These are phyloP conservation scores for Folsomia manolachei DNA, from an alignment of 2,888 invertebrate species.

Conservation along the genomic window DNA sequence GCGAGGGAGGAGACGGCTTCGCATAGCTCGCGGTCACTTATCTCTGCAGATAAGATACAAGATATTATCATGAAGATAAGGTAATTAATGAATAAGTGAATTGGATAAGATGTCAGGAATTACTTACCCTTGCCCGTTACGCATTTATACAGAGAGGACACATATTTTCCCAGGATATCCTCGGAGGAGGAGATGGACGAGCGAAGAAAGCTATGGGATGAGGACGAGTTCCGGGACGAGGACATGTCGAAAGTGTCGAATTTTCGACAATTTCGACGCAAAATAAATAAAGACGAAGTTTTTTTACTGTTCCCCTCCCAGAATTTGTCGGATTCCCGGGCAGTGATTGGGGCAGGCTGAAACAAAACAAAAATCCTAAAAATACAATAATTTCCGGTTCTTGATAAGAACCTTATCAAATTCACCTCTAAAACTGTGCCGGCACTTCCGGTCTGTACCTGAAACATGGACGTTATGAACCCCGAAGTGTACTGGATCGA, in stretches of 20 bases:
- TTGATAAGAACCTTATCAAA: too few species aligned
- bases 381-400: background rate
- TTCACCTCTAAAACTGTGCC: too few species aligned
- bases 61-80: too few species aligned
- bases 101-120: background rate
- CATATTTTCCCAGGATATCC: background rate
- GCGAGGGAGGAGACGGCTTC: background rate
- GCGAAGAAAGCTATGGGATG: background rate
- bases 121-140: background rate
- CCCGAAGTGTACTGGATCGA: conserved; percentile 46
- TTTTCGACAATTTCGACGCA: background rate
- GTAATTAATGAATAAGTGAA: background rate
- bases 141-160: background rate
- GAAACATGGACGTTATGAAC: conserved; percentile 42
- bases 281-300: background rate
- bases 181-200: background rate
- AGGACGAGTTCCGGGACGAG: background rate
- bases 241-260: background rate
- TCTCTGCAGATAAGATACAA: too few species aligned
- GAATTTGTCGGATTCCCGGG: background rate
- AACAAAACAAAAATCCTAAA: background rate
- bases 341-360: background rate
- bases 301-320: background rate
- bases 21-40: background rate
- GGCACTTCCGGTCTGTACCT: background rate